Evolutionary conservation across 2,797 vertebrate genomes (phyloP), one percentile per base, ranked within the genome.

Genomic region (Otolemur crassicaudatus): DNA sequence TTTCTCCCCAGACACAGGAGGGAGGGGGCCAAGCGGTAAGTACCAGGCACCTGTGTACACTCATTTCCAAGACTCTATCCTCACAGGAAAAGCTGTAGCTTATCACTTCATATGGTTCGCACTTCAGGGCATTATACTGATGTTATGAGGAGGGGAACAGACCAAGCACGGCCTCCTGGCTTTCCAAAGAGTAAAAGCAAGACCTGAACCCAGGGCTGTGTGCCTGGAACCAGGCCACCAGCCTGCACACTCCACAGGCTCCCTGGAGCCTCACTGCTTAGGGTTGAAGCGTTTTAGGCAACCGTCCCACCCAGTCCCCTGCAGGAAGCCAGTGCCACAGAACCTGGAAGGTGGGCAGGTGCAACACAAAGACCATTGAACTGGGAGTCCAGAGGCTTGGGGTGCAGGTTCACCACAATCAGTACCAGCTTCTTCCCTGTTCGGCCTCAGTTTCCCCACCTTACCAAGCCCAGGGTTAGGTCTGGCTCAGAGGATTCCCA

Each of bases 401-500:
- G 22, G 31, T 63, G 17, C 23, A 58, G 49, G 22, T 20, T 58
- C 16, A 75, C 29, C 63, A 58, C 17, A 10, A 23, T 65, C 25
- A 80, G 79, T 70, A n/a, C 29, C 37, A 20, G 72, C 13, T 17
- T 56, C 19, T 20, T 76, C n/a, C 13, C 63, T 7, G 3, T n/a
- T 65, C 72, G 70, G 17, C 61, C 84, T 92, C 58, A 58, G 70
- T 76, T 80, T 89, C 75, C 76, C 87, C 75, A 10, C 29, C 31
- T 58, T 65, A 5, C 13, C 58, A 53, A 60, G n/a, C 8, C 34
- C n/a, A 1, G 34, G 58, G 5, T 49, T 29, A 20, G n/a, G 67
- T 65, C 56, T 65, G 56, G 53, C 70, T 65, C 70, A 73, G 63
- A 29, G 31, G 12, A 49, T 34, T 37, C 85, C 40, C 29, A 40